phyloP scores from a whole-genome alignment of 1,140 invertebrate genomes.

The Goniozus legneri region DNA sequence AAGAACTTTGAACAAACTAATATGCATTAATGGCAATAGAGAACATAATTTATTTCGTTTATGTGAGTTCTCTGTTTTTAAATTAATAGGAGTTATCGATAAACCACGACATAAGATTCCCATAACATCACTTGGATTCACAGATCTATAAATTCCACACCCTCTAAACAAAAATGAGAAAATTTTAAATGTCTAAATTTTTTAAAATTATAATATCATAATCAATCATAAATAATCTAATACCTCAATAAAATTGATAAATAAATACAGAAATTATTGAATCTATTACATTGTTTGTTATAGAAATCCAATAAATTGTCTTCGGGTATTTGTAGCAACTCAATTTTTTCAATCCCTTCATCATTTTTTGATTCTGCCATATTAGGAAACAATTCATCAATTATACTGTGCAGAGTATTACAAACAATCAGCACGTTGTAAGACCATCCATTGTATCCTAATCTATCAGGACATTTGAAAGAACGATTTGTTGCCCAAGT shows the following conservation, averaged over 20 bases:
- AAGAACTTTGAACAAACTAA: conserved; percentile 32
- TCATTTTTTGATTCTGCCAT: conserved; percentile 24
- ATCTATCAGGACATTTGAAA: conserved; percentile 33
- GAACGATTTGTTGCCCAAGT: conserved; percentile 31
- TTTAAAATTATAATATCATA: conserved; percentile 1
- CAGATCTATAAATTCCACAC: conserved; percentile 26
- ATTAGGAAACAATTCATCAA: conserved; percentile 34
- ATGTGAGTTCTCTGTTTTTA: conserved; percentile 24
- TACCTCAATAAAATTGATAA: conserved; percentile 39
- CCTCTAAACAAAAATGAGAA: conserved; percentile 34
- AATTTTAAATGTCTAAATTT: conserved; percentile 6
- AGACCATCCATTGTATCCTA: conserved; percentile 27
- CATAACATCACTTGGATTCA: conserved; percentile 32
- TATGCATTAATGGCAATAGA: conserved; percentile 35
- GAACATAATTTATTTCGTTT: conserved; percentile 28
- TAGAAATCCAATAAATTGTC: conserved; percentile 35
- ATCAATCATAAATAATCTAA: conserved; percentile 7
- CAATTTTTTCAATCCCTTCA: conserved; percentile 23
- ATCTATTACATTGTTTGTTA: conserved; percentile 28
- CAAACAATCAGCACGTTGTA: conserved; percentile 38
- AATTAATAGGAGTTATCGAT: conserved; percentile 28
- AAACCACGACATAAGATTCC: conserved; percentile 24
- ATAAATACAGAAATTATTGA: conserved; percentile 38
- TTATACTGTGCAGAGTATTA: conserved; percentile 38
- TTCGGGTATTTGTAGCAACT: conserved; percentile 31